These are phyloP conservation scores for Capitella teleta DNA, from an alignment of 1,140 invertebrate species.

Conservation along the genomic window DNA sequence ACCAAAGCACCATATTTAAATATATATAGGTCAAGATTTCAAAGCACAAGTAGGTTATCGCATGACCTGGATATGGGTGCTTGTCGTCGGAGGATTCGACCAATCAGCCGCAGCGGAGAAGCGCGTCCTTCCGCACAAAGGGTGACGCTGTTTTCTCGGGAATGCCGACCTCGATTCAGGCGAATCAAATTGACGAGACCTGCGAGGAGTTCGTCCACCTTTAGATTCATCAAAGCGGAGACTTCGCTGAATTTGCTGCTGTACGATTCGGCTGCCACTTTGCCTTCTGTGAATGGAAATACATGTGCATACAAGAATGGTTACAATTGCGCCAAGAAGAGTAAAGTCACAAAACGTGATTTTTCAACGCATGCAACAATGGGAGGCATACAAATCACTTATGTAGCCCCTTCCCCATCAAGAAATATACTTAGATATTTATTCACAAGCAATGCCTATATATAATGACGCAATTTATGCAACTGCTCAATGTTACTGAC, in stretches of 20 bases:
- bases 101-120: not conserved
- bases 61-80: not conserved
- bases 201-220: constrained; percentile 68
- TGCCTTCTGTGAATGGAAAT: constrained; percentile 26
- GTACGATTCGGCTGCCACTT: constrained; percentile 53
- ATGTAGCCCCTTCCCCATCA: too few relatives aligned
- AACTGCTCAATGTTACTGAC: not conserved
- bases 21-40: too few relatives aligned
- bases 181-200: constrained; percentile 56
- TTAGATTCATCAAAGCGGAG: constrained; percentile 64
- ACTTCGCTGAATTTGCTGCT: constrained; percentile 73
- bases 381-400: too few relatives aligned
- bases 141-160: not conserved
- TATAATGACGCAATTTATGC: too few relatives aligned
- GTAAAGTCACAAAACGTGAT: too few relatives aligned
- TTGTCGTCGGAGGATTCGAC: not conserved
- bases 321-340: too few relatives aligned
- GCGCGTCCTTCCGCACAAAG: not conserved
- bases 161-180: not conserved
- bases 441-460: too few relatives aligned
- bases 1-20: too few relatives aligned
- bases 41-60: constrained; percentile 3
- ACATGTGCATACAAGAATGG: too few relatives aligned
- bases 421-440: too few relatives aligned
- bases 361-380: too few relatives aligned